Evolutionary conservation across 1,140 invertebrate genomes (phyloP).

Genomic region (Drosophila ficusphila): DNA sequence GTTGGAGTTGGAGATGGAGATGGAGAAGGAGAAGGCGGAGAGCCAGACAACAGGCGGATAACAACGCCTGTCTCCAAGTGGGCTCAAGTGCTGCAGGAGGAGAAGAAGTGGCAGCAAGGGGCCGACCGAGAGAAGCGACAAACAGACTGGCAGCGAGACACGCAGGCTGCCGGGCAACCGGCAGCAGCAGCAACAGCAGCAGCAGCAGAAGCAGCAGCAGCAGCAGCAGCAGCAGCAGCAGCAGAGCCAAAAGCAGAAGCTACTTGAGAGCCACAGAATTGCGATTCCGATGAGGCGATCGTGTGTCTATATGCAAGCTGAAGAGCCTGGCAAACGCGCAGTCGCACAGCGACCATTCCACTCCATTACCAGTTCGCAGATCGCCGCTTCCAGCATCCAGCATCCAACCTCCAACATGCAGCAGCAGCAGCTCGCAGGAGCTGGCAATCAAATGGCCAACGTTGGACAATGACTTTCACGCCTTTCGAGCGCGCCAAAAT

Average conservation of each 20-base stretch:
- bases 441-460: conserved; percentile 45
- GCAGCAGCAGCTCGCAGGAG: conserved; percentile 11
- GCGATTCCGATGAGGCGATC: conserved; percentile 65
- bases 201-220: conserved; percentile 44
- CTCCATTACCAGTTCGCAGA: conserved; percentile 51
- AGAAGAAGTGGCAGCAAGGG: neutral
- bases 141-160: conserved; percentile 54
- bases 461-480: conserved; percentile 78
- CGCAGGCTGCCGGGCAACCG: conserved; percentile 59
- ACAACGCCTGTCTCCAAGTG: conserved; percentile 73
- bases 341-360: conserved; percentile 56
- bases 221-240: conserved; percentile 12
- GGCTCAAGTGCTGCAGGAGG: conserved; percentile 58
- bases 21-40: conserved; percentile 6
- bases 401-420: neutral
- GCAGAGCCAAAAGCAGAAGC: conserved; percentile 40
- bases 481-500: conserved; percentile 76
- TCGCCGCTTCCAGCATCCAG: conserved; percentile 3
- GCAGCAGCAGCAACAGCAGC: conserved; percentile 9
- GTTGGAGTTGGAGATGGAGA: too few relatives aligned
- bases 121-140: conserved; percentile 17
- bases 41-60: conserved; percentile 45
- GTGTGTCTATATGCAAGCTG: conserved; percentile 39
- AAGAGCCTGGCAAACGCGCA: conserved; percentile 25
- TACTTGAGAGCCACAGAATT: conserved; percentile 66